phyloP scores from a whole-genome alignment of 1,140 invertebrate genomes.

The Drosophila oshimai region DNA sequence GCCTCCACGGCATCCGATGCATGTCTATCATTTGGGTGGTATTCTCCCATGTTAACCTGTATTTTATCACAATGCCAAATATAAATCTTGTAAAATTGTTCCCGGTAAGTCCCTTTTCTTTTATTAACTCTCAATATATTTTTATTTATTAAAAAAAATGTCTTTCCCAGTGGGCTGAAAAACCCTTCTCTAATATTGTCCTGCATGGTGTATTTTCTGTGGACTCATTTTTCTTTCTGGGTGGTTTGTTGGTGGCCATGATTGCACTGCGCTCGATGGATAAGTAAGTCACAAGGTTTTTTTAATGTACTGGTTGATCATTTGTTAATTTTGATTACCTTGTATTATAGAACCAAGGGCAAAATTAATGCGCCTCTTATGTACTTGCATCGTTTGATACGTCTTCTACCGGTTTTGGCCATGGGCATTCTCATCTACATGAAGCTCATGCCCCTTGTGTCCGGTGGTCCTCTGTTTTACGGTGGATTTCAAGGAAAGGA shows the following conservation, averaged over 20 bases:
- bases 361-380: conserved; percentile 56
- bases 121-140: too few species aligned
- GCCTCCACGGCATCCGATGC: conserved; percentile 84
- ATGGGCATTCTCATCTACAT: not conserved
- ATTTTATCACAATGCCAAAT: conserved; percentile 34
- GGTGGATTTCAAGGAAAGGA: conserved; percentile 3
- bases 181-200: conserved; percentile 84
- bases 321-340: not conserved
- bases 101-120: not conserved
- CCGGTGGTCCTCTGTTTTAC: conserved; percentile 9
- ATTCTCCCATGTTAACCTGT: conserved; percentile 83
- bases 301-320: not conserved
- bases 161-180: conserved; percentile 61
- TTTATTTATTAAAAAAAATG: not conserved
- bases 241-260: conserved; percentile 86
- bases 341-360: conserved; percentile 14
- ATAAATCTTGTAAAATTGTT: conserved; percentile 36
- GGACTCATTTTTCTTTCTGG: conserved; percentile 87
- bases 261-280: conserved; percentile 86
- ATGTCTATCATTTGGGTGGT: conserved; percentile 87
- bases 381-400: conserved; percentile 56
- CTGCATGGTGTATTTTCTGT: conserved; percentile 85
- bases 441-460: not conserved
- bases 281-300: conserved; percentile 76
- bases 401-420: conserved; percentile 7